These are phyloP conservation scores for Ethmia dodecea DNA, from an alignment of 2,888 invertebrate species.

Conservation along the genomic window DNA sequence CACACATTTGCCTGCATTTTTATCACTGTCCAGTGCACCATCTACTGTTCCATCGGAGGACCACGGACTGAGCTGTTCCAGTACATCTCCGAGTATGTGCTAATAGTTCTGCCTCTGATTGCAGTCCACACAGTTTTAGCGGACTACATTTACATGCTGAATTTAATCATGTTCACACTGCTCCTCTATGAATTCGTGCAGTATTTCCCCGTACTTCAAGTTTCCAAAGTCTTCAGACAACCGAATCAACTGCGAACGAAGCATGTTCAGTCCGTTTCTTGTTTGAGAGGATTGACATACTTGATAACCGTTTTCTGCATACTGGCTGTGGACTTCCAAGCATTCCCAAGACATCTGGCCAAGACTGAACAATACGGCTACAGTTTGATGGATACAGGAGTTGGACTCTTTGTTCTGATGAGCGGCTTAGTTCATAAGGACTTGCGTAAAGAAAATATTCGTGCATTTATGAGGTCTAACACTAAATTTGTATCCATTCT, in stretches of 20 bases:
- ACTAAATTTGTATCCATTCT: constrained; percentile 46
- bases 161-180: constrained; percentile 35
- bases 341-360: constrained; percentile 90
- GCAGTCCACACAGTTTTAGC: constrained; percentile 74
- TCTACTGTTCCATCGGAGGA: constrained; percentile 35
- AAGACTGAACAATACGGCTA: constrained; percentile 93
- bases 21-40: constrained; percentile 53
- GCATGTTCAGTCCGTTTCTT: constrained; percentile 75
- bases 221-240: constrained; percentile 20
- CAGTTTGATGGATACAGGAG: constrained; percentile 97
- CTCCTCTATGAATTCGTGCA: constrained; percentile 26
- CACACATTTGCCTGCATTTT: constrained; percentile 68
- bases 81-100: constrained; percentile 73
- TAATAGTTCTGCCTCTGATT: constrained; percentile 75
- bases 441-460: constrained; percentile 33
- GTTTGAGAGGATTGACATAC: constrained; percentile 83
- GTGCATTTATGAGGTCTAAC: constrained; percentile 49
- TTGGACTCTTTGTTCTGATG: constrained; percentile 90
- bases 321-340: constrained; percentile 94
- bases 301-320: constrained; percentile 89
- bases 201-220: constrained; percentile 17
- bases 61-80: constrained; percentile 23
- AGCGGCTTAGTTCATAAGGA: constrained; percentile 85
- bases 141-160: constrained; percentile 44
- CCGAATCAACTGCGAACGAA: constrained; percentile 29